phyloP scores from a whole-genome alignment of 2,888 invertebrate species.

The Spilarctia lutea region DNA sequence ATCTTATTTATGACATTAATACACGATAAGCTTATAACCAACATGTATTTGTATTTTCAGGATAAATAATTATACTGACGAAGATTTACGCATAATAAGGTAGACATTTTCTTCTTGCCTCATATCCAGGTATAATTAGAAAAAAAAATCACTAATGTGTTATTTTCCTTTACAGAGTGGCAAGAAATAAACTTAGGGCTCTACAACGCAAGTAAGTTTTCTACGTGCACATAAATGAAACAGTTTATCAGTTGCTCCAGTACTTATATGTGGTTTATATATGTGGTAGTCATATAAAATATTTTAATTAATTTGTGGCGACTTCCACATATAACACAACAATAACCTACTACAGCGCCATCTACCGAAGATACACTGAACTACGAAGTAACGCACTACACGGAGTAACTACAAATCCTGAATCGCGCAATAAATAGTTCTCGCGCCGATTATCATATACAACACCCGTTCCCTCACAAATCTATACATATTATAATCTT shows the following conservation, averaged over 20 bases:
- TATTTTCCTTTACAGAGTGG: neutral
- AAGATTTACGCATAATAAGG: slow-evolving; percentile 9
- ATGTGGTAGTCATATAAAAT: neutral
- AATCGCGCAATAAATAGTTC: too few species aligned
- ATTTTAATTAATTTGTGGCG: too few species aligned
- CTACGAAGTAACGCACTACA: too few species aligned
- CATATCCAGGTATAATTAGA: neutral
- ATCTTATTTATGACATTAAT: too few species aligned
- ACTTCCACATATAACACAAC: too few species aligned
- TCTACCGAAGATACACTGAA: too few species aligned
- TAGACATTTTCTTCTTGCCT: slow-evolving; percentile 17
- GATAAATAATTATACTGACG: neutral
- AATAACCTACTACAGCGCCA: too few species aligned
- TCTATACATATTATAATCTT: too few species aligned
- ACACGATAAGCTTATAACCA: neutral
- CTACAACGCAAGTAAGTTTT: neutral
- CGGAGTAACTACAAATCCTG: too few species aligned
- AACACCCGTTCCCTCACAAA: too few species aligned
- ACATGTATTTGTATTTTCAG: slow-evolving; percentile 10
- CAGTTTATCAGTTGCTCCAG: neutral
- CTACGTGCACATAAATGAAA: neutral
- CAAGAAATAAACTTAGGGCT: neutral
- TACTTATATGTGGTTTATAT: neutral
- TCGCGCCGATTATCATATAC: too few species aligned
- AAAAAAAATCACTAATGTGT: neutral